Conservation (phyloP, 2,113 vertebrate genomes). For the Trichomycterus rosablanca region DNA sequence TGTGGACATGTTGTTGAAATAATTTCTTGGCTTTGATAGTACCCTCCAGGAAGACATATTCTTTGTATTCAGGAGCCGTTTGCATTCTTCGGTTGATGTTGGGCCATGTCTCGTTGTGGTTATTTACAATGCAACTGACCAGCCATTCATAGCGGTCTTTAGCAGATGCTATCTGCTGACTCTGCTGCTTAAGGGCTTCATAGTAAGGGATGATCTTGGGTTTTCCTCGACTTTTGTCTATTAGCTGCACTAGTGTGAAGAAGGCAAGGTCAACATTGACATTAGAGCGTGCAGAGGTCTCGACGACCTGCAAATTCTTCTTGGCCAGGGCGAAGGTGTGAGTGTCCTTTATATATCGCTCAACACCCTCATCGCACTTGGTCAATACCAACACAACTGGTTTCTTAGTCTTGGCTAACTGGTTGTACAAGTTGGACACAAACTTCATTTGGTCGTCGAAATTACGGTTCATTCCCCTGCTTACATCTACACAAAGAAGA, state of each 20-base stretch:
- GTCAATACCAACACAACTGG: constrained; percentile 87
- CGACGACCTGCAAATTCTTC: constrained; percentile 96
- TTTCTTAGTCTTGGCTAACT: constrained; percentile 93
- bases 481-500: constrained; percentile 89
- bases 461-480: constrained; percentile 93
- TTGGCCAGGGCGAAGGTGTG: constrained; percentile 90
- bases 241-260: constrained; percentile 86
- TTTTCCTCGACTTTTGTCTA: constrained; percentile 86
- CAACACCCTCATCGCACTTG: constrained; percentile 96
- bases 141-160: constrained; percentile 96
- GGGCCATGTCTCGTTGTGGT: constrained; percentile 84
- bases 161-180: constrained; percentile 90
- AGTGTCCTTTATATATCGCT: constrained; percentile 92
- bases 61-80: constrained; percentile 78
- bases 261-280: constrained; percentile 94
- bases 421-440: constrained; percentile 88
- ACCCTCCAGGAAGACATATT: constrained; percentile 92
- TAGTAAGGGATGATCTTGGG: constrained; percentile 95
- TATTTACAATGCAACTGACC: constrained; percentile 81
- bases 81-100: constrained; percentile 78
- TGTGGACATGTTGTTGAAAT: constrained; percentile 85
- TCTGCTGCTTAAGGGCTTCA: constrained; percentile 94
- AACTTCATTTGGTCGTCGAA: constrained; percentile 98
- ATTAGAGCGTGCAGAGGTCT: constrained; percentile 93
- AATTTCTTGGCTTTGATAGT: constrained; percentile 91